Evolutionary conservation across 2,113 vertebrate species (phyloP).

Genomic region (Cyphomyrus discorhynchus): DNA sequence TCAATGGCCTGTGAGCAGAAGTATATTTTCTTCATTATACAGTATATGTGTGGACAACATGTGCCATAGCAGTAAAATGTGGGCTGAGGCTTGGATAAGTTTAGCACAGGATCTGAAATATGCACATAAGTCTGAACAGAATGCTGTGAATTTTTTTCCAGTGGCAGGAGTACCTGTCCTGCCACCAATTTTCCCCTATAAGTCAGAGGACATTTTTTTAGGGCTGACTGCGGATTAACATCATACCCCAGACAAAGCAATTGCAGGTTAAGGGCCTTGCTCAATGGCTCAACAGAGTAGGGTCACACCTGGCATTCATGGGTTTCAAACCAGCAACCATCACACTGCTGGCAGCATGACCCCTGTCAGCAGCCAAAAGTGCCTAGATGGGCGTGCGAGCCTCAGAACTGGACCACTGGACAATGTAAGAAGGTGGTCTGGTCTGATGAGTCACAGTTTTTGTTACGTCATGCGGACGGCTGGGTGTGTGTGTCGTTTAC

Average conservation of each 20-base stretch:
- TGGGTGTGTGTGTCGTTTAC: neutral
- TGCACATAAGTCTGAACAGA: no score
- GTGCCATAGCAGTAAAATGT: neutral
- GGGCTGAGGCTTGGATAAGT: neutral
- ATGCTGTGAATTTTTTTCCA: no score
- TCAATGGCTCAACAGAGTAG: no score
- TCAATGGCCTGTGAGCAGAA: neutral
- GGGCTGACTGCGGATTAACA: no score
- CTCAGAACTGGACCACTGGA: neutral
- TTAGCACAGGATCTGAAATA: neutral
- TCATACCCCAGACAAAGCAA: no score
- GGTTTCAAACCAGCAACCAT: no score
- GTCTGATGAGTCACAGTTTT: neutral
- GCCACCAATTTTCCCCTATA: no score
- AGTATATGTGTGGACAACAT: neutral
- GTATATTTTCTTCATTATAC: neutral
- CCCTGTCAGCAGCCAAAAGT: neutral
- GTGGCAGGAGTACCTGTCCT: no score
- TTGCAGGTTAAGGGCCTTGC: no score
- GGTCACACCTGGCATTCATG: no score
- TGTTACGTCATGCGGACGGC: neutral
- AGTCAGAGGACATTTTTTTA: no score
- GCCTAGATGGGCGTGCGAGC: neutral
- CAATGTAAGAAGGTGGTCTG: neutral
- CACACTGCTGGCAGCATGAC: neutral